These are phyloP conservation scores for Rotaria sp. DNA, from an alignment of 2,888 invertebrate species.

Conservation along the genomic window DNA sequence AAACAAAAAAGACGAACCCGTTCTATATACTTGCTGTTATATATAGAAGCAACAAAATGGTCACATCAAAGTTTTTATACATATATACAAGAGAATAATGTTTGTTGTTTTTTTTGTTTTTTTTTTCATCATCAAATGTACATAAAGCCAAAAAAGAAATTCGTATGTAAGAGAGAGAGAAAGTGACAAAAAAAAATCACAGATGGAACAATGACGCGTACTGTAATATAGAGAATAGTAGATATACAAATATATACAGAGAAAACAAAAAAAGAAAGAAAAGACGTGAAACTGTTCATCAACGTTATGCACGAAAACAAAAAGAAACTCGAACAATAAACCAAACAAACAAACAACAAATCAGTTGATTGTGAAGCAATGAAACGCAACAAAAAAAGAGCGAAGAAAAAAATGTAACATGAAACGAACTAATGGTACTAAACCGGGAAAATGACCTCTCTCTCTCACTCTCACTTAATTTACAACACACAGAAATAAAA, in stretches of 20 bases:
- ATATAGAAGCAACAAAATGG: background rate
- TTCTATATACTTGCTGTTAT: background rate
- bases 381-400: background rate
- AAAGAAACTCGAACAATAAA: background rate
- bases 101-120: background rate
- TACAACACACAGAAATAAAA: slow-evolving; percentile 19
- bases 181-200: background rate
- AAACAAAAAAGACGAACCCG: background rate
- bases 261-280: background rate
- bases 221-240: background rate
- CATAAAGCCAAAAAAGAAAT: background rate
- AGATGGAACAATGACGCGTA: slow-evolving; percentile 4
- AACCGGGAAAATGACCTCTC: slow-evolving; percentile 6
- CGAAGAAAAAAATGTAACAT: background rate
- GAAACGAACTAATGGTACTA: slow-evolving; percentile 23
- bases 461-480: slow-evolving; percentile 7
- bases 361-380: slow-evolving; percentile 22
- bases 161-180: background rate
- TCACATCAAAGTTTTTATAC: background rate
- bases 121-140: background rate
- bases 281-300: slow-evolving; percentile 1
- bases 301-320: background rate
- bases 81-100: background rate
- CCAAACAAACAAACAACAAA: slow-evolving; percentile 11
- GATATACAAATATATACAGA: background rate